Conservation (phyloP, 2,888 invertebrate species). For the Gryllus longicercus region DNA sequence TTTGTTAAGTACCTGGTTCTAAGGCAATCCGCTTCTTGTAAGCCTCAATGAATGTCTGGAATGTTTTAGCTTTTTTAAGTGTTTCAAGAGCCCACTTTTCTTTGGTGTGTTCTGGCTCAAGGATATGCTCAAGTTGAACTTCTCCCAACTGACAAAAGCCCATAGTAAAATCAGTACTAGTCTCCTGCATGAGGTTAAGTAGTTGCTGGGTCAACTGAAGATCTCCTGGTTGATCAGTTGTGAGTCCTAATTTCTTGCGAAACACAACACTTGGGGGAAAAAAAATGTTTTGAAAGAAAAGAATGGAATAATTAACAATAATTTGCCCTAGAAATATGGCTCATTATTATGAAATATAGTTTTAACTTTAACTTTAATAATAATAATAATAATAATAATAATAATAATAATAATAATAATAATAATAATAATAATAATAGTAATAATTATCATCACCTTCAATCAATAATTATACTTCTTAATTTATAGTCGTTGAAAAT, state of each 20-base stretch:
- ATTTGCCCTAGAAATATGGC: too few relatives aligned
- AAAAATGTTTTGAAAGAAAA: not conserved
- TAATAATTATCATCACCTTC: too few relatives aligned
- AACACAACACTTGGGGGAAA: conserved; percentile 48
- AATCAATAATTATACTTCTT: too few relatives aligned
- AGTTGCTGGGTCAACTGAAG: conserved; percentile 54
- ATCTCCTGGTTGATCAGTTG: conserved; percentile 51
- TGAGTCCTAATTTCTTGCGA: conserved; percentile 56
- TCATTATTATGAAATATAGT: too few relatives aligned
- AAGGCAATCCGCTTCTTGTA: conserved; percentile 48
- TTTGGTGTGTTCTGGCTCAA: conserved; percentile 46
- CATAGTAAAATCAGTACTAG: conserved; percentile 62
- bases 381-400: too few relatives aligned
- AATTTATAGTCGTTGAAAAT: not conserved
- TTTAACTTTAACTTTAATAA: too few relatives aligned
- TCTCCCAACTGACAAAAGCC: conserved; percentile 58
- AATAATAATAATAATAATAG: too few relatives aligned
- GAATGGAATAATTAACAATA: too few relatives aligned
- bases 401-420: too few relatives aligned
- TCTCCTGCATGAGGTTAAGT: conserved; percentile 60
- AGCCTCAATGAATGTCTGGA: conserved; percentile 53
- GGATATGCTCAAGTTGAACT: conserved; percentile 49
- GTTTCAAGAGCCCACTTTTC: conserved; percentile 55
- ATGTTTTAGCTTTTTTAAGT: conserved; percentile 50
- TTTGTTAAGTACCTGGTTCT: not conserved